Conservation (phyloP, 2,113 vertebrate species). For the Gavia stellata region DNA sequence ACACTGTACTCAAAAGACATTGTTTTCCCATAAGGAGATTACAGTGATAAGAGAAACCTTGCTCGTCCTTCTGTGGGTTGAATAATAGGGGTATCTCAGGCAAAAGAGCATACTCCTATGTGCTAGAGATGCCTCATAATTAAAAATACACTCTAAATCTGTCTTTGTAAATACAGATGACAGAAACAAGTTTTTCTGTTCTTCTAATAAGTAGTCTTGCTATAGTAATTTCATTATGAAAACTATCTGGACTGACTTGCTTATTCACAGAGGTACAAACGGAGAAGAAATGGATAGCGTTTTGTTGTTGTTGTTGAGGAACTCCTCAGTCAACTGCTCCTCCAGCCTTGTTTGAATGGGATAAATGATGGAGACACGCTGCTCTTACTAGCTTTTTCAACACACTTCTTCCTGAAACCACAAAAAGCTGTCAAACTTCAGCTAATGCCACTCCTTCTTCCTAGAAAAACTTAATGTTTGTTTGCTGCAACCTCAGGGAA, state of each 20-base stretch:
- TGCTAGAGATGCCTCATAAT: not conserved
- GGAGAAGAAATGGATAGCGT: not conserved
- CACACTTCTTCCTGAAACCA: not conserved
- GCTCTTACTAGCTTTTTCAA: not conserved
- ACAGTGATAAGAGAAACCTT: not conserved
- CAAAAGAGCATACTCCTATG: not conserved
- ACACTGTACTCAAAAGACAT: not conserved
- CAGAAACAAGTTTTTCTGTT: not conserved
- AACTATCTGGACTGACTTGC: not conserved
- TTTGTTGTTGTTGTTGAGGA: not conserved
- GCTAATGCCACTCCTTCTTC: not conserved
- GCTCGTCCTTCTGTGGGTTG: fast-evolving
- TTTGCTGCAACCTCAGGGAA: conserved; percentile 85
- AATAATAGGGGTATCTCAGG: not conserved
- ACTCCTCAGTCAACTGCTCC: not conserved
- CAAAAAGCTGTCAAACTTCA: not conserved
- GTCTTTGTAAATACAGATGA: not conserved
- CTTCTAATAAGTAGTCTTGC: not conserved
- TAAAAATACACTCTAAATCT: not conserved
- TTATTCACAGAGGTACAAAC: not conserved
- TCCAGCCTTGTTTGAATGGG: not conserved
- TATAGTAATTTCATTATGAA: not conserved
- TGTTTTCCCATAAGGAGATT: not conserved
- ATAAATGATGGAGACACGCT: not conserved
- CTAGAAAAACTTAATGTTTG: conserved; percentile 32